Evolutionary conservation across 2,797 vertebrate species (phyloP).

Genomic region (Nyctibius grandis): DNA sequence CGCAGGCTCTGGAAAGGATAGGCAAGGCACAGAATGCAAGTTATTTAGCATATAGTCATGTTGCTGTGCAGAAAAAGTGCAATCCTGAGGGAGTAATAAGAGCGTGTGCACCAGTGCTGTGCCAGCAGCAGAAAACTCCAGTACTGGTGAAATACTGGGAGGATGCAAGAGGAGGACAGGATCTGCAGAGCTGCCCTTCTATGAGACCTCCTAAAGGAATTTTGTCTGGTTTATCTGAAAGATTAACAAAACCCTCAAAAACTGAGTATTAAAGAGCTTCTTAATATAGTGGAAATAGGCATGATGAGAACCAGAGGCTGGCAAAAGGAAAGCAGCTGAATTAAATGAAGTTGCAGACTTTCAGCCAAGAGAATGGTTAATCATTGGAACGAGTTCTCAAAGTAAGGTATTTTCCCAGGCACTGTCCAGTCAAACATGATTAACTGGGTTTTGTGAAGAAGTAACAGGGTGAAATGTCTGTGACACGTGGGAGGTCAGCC

Average conservation of each 20-base stretch:
- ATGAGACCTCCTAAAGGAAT: background rate
- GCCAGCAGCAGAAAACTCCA: background rate
- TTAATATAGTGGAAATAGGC: background rate
- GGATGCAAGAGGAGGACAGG: background rate
- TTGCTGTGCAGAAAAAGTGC: background rate
- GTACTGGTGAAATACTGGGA: background rate
- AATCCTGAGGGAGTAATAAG: background rate
- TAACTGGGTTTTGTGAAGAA: background rate
- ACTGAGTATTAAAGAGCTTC: background rate
- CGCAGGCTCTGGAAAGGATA: background rate
- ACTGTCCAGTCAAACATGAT: background rate
- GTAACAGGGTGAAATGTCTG: background rate
- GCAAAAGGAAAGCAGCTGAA: background rate
- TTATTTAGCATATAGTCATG: background rate
- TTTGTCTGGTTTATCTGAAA: background rate
- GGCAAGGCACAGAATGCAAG: background rate
- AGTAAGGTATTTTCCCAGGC: background rate
- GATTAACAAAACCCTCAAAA: background rate
- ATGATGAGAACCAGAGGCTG: background rate
- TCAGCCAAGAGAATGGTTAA: background rate
- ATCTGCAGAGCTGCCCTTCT: background rate
- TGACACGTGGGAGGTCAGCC: background rate
- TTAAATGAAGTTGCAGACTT: background rate
- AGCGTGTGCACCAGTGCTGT: background rate
- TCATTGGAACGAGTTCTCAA: background rate